Evolutionary conservation across 2,888 invertebrate species (phyloP).

Genomic region (Mechanitis messenoides): DNA sequence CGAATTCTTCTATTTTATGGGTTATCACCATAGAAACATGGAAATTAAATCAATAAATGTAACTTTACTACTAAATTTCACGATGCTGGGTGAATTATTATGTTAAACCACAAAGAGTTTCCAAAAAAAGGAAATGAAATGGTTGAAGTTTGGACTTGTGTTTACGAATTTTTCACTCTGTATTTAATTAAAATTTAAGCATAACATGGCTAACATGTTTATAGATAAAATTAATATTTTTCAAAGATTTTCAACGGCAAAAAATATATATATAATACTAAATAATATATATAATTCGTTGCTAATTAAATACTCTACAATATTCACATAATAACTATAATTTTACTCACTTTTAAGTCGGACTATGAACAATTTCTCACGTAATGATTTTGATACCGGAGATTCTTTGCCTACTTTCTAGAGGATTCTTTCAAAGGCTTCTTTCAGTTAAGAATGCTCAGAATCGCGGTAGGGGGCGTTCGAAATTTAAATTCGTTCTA

Average conservation of each 20-base stretch:
- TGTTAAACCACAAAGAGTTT: constrained; percentile 37
- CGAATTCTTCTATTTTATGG: constrained; percentile 17
- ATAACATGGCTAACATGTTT: too few species aligned
- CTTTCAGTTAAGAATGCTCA: constrained; percentile 62
- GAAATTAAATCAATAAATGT: constrained; percentile 63
- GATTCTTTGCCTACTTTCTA: constrained; percentile 74
- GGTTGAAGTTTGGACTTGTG: too few species aligned
- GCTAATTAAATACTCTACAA: constrained; percentile 11
- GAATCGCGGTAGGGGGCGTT: constrained; percentile 67
- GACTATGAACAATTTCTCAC: constrained; percentile 70
- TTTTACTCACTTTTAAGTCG: constrained; percentile 70
- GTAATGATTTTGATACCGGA: constrained; percentile 76
- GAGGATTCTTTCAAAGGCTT: constrained; percentile 76
- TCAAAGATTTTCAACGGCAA: constrained; percentile 38
- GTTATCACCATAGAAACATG: constrained; percentile 63
- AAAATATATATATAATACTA: constrained; percentile 13
- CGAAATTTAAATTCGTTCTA: constrained; percentile 61
- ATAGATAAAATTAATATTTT: background rate
- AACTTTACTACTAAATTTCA: constrained; percentile 47
- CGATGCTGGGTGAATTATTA: constrained; percentile 43
- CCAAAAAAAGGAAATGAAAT: too few species aligned
- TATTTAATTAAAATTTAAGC: too few species aligned
- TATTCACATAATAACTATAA: constrained; percentile 33
- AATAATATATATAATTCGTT: constrained; percentile 31
- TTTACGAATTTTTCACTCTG: background rate